These are phyloP conservation scores for Nothura maculosa DNA, from an alignment of 2,797 vertebrate genomes.

Conservation along the genomic window DNA sequence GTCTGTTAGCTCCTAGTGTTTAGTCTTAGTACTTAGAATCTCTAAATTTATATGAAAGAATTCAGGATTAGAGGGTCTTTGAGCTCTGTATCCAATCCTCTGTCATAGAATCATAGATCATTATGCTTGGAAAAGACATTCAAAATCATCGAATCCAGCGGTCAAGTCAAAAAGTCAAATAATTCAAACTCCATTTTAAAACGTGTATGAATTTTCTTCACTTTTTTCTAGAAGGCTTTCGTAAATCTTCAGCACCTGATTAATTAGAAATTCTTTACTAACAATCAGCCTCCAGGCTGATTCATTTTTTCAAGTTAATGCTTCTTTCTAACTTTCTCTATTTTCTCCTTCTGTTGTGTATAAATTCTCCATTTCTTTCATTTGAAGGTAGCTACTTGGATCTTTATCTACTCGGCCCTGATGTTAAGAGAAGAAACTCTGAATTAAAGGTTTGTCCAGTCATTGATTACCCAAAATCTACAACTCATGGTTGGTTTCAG, in stretches of 20 bases:
- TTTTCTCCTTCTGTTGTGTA: not conserved
- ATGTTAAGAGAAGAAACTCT: not conserved
- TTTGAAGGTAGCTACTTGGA: not conserved
- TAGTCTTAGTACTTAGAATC: rapidly evolving
- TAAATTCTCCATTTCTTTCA: not conserved
- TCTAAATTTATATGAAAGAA: not conserved
- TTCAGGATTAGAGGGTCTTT: too few species aligned
- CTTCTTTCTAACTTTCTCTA: not conserved
- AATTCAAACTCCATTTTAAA: not conserved
- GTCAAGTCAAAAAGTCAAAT: not conserved
- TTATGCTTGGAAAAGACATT: too few species aligned
- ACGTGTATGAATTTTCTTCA: not conserved
- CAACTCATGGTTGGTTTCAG: not conserved
- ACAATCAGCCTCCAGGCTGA: not conserved
- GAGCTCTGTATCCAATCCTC: too few species aligned
- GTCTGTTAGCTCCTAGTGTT: not conserved
- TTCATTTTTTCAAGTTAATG: not conserved
- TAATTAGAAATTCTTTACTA: not conserved
- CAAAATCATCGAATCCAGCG: too few species aligned
- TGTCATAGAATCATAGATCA: too few species aligned
- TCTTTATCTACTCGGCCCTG: not conserved
- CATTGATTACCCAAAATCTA: not conserved
- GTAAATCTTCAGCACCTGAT: not conserved
- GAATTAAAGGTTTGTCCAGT: not conserved
- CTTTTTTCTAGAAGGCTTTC: not conserved